Evolutionary conservation across 1,140 invertebrate species (phyloP), one percentile per base, ranked within the genome.

Genomic region (Drosophila tani): DNA sequence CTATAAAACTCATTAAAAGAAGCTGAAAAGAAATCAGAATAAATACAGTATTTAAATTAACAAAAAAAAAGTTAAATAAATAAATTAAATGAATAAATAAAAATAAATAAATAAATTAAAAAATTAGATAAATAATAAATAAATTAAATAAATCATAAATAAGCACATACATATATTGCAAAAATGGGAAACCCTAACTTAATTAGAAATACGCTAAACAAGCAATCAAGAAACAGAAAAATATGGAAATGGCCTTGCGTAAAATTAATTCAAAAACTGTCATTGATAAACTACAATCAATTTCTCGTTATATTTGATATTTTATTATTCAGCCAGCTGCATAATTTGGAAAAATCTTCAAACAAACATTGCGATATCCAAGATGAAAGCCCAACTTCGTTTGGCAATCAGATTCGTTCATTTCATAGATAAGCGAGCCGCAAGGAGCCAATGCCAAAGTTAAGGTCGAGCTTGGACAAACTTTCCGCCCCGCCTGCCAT

Each of bases 341-440:
- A 43, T 19, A 17, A 56, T 47, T 56, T 29, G 14, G 2, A 12
- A 7, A 14, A 51, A 50, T 40, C 60, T 7, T 57, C 12, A 27
- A 47, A 1, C 38, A 43, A 58, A 71, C 24, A 32, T 5, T 32
- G 19, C n/a, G 62, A 60, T 50, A 46, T 53, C 8, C 27, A 2
- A 38, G 53, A 38, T 53, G 66, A 62, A 65, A 53, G 45, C 41
- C 63, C 65, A 67, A 71, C 40, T 51, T 49, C 58, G 47, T 76
- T 75, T 57, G 68, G 65, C 74, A 77, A 79, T 77, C 77, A 80
- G 73, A 75, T 88, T 88, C 70, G 51, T 90, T 79, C 78, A 70
- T 84, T 81, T 81, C 81, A 84, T 90, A 88, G 85, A 88, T 90
- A 88, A 88, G 69, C 85, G 81, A 47, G 82, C 82, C 78, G 78